Base-by-base conservation (phyloP, 2,797 vertebrate species). In the Xiphorhynchus erythropygius region DNA sequence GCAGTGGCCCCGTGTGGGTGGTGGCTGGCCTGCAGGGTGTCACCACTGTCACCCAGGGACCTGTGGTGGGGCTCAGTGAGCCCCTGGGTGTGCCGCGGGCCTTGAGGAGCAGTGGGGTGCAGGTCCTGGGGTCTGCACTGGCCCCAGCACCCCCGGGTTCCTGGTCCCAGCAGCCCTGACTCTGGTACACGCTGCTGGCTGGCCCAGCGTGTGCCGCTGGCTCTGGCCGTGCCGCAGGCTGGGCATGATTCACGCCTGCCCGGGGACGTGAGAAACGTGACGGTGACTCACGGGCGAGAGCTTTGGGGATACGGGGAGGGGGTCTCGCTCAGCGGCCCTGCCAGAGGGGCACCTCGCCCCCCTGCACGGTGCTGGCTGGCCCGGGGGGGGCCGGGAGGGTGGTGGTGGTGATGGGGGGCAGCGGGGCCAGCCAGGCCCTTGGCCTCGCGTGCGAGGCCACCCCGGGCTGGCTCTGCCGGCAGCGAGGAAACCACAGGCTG, bases 401-500 rank as follows among this genome's bases (percentile, higher is more conserved):
- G 5, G 19, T 4, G 46, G 37, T 1, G 14, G 15, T 1, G 13
- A 22, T 22, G 44, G 44, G 49, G 56, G 64, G 37, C 71, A 44
- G 37, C 2, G 10, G 47, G 76, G 59, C 22, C 50, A 47, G 28
- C 69, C 8, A 3, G 49, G 70, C 30, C 8, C 39, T 69, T 6
- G 49, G 47, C 79, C 50, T 95, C 64, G 92, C 84, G 87, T 96
- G 95, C 77, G 64, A 96, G 94, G 84, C 93, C 7, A 70, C n/a
- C 89, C 55, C 10, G 8, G n/a, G 68, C 62, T 16, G 80, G 81
- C 6, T 92, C 81, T 71, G 93, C 82, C 62, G 71, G 89, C 90
- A 90, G 94, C 32, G 85, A 96, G 97, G 93, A 95, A 97, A 95
- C 97, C 97, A 25, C 97, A 95, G 87, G 90, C 95, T 92, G 96